Conservation (phyloP, 1,140 invertebrate species). For the Caenorhabditis latens region DNA sequence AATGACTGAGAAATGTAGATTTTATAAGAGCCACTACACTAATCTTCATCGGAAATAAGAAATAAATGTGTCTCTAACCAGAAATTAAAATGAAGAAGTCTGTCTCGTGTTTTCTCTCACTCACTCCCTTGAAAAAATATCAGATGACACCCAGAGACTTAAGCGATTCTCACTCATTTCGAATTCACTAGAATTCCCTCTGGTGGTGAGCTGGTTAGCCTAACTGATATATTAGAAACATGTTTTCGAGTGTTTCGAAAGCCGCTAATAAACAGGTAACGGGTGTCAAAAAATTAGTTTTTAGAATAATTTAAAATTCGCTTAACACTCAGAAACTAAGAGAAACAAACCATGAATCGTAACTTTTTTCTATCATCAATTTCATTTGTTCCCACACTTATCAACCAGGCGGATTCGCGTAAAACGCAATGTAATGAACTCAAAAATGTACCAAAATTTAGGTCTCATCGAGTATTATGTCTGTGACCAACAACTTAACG, state of each 20-base stretch:
- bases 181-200: not conserved
- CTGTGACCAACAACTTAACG: no score
- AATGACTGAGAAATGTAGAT: not conserved
- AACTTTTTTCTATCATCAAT: no score
- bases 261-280: not conserved
- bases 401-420: no score
- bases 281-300: not conserved
- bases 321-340: no score
- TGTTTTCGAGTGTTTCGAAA: conserved; percentile 47
- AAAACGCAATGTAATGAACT: no score
- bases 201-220: not conserved
- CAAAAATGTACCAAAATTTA: no score
- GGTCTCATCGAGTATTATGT: no score
- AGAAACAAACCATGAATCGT: no score
- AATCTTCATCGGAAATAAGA: conserved; percentile 8
- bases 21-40: not conserved
- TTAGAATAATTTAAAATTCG: no score
- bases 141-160: conserved; percentile 21
- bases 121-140: conserved; percentile 14
- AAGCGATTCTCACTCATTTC: conserved; percentile 21
- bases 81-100: not conserved
- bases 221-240: not conserved
- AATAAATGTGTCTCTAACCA: not conserved
- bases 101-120: not conserved
- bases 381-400: no score